These are phyloP conservation scores for Campaea margaritaria DNA, from an alignment of 2,888 invertebrate genomes.

Conservation along the genomic window DNA sequence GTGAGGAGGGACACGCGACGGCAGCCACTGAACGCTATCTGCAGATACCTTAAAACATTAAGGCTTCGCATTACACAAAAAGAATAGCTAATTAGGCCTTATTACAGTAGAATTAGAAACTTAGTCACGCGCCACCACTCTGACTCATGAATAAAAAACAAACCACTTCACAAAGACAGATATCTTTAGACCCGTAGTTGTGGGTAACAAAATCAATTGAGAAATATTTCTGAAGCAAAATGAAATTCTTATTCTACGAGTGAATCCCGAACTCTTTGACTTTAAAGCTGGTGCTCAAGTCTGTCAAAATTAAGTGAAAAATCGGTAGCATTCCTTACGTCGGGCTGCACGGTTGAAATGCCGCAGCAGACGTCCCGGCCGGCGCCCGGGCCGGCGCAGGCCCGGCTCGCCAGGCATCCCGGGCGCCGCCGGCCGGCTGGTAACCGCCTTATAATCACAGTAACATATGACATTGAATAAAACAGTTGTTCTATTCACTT, in stretches of 20 bases:
- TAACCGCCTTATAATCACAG: background rate
- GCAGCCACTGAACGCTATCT: slow-evolving; percentile 2
- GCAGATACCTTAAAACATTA: background rate
- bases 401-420: slow-evolving; percentile 12
- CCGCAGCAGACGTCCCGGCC: slow-evolving; percentile 8
- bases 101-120: slow-evolving; percentile 1
- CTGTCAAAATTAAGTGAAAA: slow-evolving; percentile 29
- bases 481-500: no score
- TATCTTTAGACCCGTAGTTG: no score
- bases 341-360: slow-evolving; percentile 16
- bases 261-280: slow-evolving; percentile 14
- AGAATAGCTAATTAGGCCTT: slow-evolving; percentile 1
- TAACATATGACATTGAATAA: background rate
- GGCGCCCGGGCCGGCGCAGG: slow-evolving; percentile 14
- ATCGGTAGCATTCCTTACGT: slow-evolving; percentile 23
- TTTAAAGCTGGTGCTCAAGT: slow-evolving; percentile 18
- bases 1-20: slow-evolving; percentile 28
- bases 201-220: slow-evolving; percentile 2
- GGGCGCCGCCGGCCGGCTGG: slow-evolving; percentile 1
- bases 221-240: background rate
- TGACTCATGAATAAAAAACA: slow-evolving; percentile 4
- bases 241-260: slow-evolving; percentile 6
- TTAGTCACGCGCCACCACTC: slow-evolving; percentile 9
- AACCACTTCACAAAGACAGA: background rate
- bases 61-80: background rate